Evolutionary conservation across 2,888 invertebrate species (phyloP).

Genomic region (Coleophora deauratella): DNA sequence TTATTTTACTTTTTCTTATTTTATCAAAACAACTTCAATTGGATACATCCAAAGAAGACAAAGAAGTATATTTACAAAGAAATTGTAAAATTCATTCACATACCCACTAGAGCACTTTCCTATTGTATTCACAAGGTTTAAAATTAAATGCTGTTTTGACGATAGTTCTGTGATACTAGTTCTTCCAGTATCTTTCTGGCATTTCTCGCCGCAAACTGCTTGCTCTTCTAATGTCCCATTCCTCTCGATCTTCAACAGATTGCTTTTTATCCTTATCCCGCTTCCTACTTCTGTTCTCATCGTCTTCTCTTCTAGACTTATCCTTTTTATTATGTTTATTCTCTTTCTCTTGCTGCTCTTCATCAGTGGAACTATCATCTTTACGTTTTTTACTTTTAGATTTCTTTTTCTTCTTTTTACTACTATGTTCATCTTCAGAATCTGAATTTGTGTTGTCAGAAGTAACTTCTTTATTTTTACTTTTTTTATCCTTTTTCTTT

Average conservation of each 20-base stretch:
- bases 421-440: background rate
- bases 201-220: conserved; percentile 16
- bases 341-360: background rate
- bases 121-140: too few relatives aligned
- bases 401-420: conserved; percentile 5
- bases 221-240: conserved; percentile 30
- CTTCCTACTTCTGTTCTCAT: conserved; percentile 13
- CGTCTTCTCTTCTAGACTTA: conserved; percentile 8
- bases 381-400: background rate
- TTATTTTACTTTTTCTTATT: too few relatives aligned
- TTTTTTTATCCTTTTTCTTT: background rate
- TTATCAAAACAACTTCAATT: too few relatives aligned
- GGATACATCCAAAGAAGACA: too few relatives aligned
- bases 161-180: background rate
- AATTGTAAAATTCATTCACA: too few relatives aligned
- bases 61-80: too few relatives aligned
- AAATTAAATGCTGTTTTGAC: too few relatives aligned
- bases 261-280: background rate
- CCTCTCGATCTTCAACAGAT: conserved; percentile 19
- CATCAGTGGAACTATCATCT: background rate
- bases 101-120: too few relatives aligned
- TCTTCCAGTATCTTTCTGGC: conserved; percentile 7
- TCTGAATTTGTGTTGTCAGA: too few relatives aligned
- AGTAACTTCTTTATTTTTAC: background rate
- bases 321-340: background rate